These are phyloP conservation scores for Helleia helle DNA, from an alignment of 2,888 invertebrate genomes.

Conservation along the genomic window DNA sequence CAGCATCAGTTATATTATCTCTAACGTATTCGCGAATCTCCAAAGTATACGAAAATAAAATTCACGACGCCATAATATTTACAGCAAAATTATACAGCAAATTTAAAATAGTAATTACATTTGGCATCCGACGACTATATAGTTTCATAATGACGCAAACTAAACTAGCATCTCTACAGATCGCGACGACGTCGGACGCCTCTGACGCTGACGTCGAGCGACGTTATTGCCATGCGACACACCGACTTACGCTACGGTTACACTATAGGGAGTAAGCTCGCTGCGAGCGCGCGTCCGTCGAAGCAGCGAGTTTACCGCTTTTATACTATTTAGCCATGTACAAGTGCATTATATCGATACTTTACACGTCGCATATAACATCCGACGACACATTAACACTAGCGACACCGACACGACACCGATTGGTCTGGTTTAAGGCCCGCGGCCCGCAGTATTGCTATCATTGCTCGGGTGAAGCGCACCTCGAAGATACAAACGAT, in stretches of 20 bases:
- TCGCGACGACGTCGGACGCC: constrained; percentile 24
- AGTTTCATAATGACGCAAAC: constrained; percentile 25
- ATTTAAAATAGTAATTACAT: constrained; percentile 19
- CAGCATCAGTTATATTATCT: constrained; percentile 25
- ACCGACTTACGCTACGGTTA: constrained; percentile 33
- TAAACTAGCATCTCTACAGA: constrained; percentile 42
- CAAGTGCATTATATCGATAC: constrained; percentile 36
- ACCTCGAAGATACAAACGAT: constrained; percentile 10
- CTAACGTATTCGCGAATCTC: constrained; percentile 2
- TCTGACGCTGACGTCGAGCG: constrained; percentile 11
- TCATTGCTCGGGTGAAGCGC: constrained; percentile 26
- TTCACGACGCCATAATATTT: constrained; percentile 21
- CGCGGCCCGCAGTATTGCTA: constrained; percentile 56
- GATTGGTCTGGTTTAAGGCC: constrained; percentile 57
- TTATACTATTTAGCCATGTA: constrained; percentile 36
- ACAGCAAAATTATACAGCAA: too few relatives aligned
- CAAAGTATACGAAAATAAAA: constrained; percentile 14
- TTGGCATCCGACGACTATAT: constrained; percentile 46
- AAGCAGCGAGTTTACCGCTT: constrained; percentile 23
- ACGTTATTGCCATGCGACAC: constrained; percentile 48
- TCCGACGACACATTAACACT: constrained; percentile 33
- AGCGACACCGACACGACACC: constrained; percentile 64
- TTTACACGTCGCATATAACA: constrained; percentile 30
- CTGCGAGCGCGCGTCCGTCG: constrained; percentile 4
- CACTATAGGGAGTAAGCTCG: constrained; percentile 16